Base-by-base conservation (phyloP, 2,797 vertebrate species). In the Schizopygopsis pylzovi region DNA sequence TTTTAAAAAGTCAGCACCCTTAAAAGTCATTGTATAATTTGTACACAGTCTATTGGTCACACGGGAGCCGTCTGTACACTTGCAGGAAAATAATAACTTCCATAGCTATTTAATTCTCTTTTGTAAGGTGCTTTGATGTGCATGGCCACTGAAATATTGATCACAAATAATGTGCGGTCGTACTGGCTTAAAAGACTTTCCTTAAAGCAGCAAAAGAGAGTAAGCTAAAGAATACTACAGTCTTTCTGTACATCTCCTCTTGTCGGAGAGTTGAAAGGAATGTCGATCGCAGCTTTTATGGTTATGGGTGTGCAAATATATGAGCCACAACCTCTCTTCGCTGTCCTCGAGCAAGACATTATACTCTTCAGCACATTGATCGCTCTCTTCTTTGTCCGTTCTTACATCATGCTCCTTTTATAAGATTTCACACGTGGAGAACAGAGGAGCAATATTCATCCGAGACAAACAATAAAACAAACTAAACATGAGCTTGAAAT, bases 261-360 rank as follows among this genome's bases (percentile, higher is more conserved):
- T 11, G 7, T 22, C 22, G 9, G 61, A 20, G n/a, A 45, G 9
- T 43, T 65, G 16, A 49, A 80, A 16, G 41, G 18, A 33, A 20
- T 16, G 79, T n/a, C 18, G 33, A 52, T 11, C 15, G 54, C 1
- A 20, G 59, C 72, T 84, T 67, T 84, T 49, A 25, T n/a, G 33
- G 8, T 28, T 33, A 77, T 68, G 59, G 59, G 82, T 25, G 5
- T 41, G 61, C 59, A 67, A 68, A 84, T 68, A 78, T 68, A 68
- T 52, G 73, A 84, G 82, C 61, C 72, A 77, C 43, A 83, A 12
- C 59, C 39, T 83, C 45, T 76, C 71, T 37, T 16, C 25, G 33
- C 72, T 77, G 82, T 84, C 73, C 82, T 68, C 22, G 3, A 84
- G 47, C 61, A 76, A 77, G 28, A 68, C 73, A 84, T 84, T 84